Percentiles rank a stretch among this genome's conserved stretches.
phyloP scores from a whole-genome alignment of 2,797 vertebrate species.

The Lates japonicus region DNA sequence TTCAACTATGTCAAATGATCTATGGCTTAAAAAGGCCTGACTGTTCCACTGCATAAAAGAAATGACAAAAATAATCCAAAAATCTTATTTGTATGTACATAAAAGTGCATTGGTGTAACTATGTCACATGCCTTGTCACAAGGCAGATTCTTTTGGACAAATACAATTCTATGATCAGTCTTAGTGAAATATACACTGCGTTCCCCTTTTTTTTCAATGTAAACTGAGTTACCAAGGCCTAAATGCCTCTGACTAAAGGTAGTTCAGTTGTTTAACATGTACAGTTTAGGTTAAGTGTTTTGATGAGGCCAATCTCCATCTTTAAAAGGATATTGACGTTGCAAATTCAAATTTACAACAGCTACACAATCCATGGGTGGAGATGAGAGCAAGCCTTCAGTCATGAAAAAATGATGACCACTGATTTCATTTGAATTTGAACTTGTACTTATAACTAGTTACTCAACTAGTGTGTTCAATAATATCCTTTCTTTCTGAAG shows the following conservation, averaged over 20 bases:
- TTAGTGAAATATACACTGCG: constrained; percentile 56
- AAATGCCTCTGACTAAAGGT: constrained; percentile 69
- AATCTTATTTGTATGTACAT: constrained; percentile 77
- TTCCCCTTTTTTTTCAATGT: constrained; percentile 51
- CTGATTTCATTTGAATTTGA: constrained; percentile 69
- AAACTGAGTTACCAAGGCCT: constrained; percentile 63
- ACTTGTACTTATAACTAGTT: constrained; percentile 55
- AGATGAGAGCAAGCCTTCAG: constrained; percentile 42
- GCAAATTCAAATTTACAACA: constrained; percentile 73
- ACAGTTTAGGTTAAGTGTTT: constrained; percentile 39
- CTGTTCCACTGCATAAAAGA: constrained; percentile 66
- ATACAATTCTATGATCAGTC: constrained; percentile 66
- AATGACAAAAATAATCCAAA: constrained; percentile 66
- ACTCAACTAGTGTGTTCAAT: constrained; percentile 46
- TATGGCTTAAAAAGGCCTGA: constrained; percentile 57
- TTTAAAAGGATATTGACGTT: constrained; percentile 73
- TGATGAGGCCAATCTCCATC: constrained; percentile 58
- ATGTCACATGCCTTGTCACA: constrained; percentile 73
- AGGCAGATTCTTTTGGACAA: constrained; percentile 71
- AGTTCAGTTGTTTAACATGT: constrained; percentile 70
- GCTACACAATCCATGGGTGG: constrained; percentile 57
- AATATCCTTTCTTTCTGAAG: constrained; percentile 68
- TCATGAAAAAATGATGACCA: constrained; percentile 33
- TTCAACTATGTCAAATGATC: constrained; percentile 51
- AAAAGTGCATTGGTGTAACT: constrained; percentile 82